phyloP scores from a whole-genome alignment of 2,888 invertebrate genomes.

The Apomyelois bistriatella region DNA sequence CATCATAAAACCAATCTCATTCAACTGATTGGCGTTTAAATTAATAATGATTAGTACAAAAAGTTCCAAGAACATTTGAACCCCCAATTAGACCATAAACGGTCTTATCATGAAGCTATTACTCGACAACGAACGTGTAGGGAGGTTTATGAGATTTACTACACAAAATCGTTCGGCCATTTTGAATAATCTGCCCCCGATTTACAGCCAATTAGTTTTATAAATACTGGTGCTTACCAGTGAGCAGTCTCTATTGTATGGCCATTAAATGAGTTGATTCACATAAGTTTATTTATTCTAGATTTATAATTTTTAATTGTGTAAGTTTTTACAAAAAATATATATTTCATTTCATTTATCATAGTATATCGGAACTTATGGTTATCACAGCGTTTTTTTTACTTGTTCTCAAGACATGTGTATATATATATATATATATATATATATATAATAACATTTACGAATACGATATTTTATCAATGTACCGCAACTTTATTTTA shows the following conservation, averaged over 20 bases:
- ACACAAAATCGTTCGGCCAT: constrained; percentile 71
- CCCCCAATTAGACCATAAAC: constrained; percentile 72
- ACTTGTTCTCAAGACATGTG: too few species aligned
- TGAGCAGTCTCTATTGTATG: constrained; percentile 35
- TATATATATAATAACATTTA: too few species aligned
- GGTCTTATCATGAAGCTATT: constrained; percentile 69
- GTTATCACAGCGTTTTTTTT: too few species aligned
- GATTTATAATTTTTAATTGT: too few species aligned
- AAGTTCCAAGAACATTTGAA: constrained; percentile 49
- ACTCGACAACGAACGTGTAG: constrained; percentile 63
- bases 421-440: too few species aligned
- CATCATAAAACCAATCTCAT: constrained; percentile 30
- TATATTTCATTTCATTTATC: too few species aligned
- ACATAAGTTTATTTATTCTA: too few species aligned
- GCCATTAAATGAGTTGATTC: constrained; percentile 30
- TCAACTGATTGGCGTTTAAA: constrained; percentile 66
- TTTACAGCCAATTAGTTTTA: constrained; percentile 75
- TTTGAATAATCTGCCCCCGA: constrained; percentile 64
- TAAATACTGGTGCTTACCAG: constrained; percentile 62
- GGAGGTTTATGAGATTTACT: constrained; percentile 77
- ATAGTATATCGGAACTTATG: too few species aligned
- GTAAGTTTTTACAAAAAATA: too few species aligned
- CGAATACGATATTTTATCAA: too few species aligned
- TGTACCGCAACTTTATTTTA: too few species aligned
- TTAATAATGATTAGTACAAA: constrained; percentile 65